A percentile compares a stretch with the other conserved stretches of the same genome.
phyloP scores from a whole-genome alignment of 2,113 vertebrate genomes.

The Rhinolophus ferrumequinum region DNA sequence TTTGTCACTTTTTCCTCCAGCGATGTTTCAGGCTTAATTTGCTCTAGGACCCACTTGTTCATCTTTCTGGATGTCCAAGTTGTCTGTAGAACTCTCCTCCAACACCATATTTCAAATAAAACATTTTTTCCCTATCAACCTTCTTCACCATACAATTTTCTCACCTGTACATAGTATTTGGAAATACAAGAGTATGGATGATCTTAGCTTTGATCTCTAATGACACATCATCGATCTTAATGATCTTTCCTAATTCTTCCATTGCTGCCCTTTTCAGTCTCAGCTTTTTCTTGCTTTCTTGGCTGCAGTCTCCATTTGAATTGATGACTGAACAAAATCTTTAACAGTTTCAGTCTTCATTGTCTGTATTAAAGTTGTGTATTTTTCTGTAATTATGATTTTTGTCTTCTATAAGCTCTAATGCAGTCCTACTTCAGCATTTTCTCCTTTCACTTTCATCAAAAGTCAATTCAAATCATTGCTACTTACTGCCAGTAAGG shows the following conservation, averaged over 20 bases:
- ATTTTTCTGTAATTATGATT: background rate
- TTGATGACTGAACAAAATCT: background rate
- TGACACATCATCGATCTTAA: background rate
- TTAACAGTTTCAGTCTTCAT: background rate
- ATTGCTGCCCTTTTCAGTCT: background rate
- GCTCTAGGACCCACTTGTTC: background rate
- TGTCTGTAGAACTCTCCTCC: background rate
- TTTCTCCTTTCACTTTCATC: background rate
- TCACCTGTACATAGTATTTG: background rate
- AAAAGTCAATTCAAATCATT: background rate
- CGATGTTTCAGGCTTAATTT: background rate
- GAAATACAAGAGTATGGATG: background rate
- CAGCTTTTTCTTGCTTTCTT: background rate
- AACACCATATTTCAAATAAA: background rate
- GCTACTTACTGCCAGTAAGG: background rate
- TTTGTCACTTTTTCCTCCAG: background rate
- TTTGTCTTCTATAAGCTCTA: background rate
- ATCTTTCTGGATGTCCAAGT: background rate
- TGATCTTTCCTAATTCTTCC: background rate
- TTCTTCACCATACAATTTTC: background rate
- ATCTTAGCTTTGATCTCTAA: background rate
- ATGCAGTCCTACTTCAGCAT: background rate
- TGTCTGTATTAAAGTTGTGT: no score
- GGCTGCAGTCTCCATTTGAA: background rate
- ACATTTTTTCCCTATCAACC: background rate